These are phyloP conservation scores for Motacilla tschutschensis DNA, from an alignment of 2,113 vertebrate genomes.

Conservation along the genomic window DNA sequence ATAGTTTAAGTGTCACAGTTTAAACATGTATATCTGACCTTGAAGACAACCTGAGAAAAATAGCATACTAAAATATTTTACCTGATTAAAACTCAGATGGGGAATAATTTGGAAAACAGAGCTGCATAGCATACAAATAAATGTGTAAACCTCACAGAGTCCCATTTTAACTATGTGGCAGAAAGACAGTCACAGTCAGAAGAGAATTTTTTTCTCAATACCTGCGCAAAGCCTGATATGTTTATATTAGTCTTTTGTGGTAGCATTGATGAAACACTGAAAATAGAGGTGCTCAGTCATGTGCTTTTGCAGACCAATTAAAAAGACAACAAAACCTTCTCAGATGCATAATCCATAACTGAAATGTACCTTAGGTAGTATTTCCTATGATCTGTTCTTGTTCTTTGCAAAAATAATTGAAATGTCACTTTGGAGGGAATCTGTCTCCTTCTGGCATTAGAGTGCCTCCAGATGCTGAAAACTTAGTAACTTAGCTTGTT, in stretches of 20 bases:
- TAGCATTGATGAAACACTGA: background rate
- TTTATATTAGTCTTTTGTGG: background rate
- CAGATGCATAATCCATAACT: background rate
- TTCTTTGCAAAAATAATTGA: slow-evolving; percentile 6
- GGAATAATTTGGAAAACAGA: background rate
- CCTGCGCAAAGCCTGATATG: background rate
- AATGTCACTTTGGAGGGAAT: background rate
- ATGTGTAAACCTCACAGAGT: background rate
- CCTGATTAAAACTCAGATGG: background rate
- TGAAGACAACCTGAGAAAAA: background rate
- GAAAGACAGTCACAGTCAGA: background rate
- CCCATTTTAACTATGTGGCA: background rate
- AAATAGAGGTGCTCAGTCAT: background rate
- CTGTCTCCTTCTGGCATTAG: background rate
- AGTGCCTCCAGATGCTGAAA: slow-evolving; percentile 7
- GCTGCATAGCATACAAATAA: background rate
- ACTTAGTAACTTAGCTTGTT: background rate
- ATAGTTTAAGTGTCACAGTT: background rate
- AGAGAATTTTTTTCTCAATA: background rate
- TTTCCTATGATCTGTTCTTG: background rate
- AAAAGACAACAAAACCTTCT: background rate
- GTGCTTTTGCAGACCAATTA: background rate
- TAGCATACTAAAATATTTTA: background rate
- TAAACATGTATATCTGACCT: background rate
- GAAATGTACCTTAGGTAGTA: background rate